Base-by-base conservation (phyloP, 2,888 invertebrate genomes). In the Tricholauxania praeusta region DNA sequence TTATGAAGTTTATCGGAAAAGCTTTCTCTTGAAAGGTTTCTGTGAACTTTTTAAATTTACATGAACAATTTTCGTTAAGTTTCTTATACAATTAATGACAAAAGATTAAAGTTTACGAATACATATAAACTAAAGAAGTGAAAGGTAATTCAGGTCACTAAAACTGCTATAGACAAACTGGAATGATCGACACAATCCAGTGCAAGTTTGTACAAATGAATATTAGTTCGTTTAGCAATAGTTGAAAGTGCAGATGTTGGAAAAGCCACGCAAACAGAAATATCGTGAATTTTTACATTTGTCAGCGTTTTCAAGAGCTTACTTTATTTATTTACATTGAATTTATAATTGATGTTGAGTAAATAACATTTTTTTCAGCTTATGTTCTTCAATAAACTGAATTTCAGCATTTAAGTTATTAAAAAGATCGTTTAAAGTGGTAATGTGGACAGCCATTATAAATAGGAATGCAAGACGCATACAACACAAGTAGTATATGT, bases 141-240 rank as follows among this genome's bases (percentile, higher is more conserved):
- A 68, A 68, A 68, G 68, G 68, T 68, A 68, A 68, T 68, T 68
- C 68, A 59, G 68, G 68, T 68, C 68, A 68, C 68, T 68, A 68
- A 57, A 59, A 48, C 68, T 59, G 68, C 57, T 49, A 57, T 68
- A 51, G 68, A 12, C 39, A 66, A 59, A 68, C 68, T 68, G 68
- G 68, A 68, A 66, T 59, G 68, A 68, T 68, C 68, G 57, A 59
- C 59, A 59, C 48, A 22, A 48, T 63, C 28, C 57, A 57, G 53
- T 57, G 28, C 22, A 59, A 59, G 52, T 53, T 32, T 66, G 59
- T 59, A 68, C 48, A 68, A 68, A 59, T 22, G 10, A 57, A 22
- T 57, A 17, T 57, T 49, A 59, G 59, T 57, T 59, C 22, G 57
- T 59, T 68, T 59, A 59, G 68, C 59, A 68, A 28, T 68, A 68